Evolutionary conservation across 2,113 vertebrate species (phyloP).

Genomic region (Psittacula cyanocephala): DNA sequence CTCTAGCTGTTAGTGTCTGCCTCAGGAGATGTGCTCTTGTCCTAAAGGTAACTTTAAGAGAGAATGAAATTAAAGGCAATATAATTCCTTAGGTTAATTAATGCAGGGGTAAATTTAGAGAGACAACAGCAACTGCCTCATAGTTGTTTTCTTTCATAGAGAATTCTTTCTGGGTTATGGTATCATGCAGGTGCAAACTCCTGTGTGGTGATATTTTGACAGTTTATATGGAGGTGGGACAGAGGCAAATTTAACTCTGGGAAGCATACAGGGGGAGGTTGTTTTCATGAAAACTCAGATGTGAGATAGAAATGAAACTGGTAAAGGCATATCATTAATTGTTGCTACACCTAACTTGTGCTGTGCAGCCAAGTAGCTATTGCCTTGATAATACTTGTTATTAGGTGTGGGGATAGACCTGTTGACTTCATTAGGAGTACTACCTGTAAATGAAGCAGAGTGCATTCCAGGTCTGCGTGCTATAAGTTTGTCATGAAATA

Average conservation of each 20-base stretch:
- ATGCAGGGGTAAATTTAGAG: background rate
- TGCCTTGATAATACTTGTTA: background rate
- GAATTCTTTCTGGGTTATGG: background rate
- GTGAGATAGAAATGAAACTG: background rate
- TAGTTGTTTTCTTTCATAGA: background rate
- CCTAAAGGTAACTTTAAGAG: background rate
- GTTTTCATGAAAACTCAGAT: background rate
- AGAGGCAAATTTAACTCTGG: background rate
- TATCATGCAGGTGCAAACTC: background rate
- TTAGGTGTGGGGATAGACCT: background rate
- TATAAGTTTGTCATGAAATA: background rate
- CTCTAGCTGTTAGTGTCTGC: background rate
- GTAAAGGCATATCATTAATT: background rate
- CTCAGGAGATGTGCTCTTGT: background rate
- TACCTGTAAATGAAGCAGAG: background rate
- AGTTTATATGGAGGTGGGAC: background rate
- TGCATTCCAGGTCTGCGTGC: rapidly evolving
- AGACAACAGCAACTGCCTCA: background rate
- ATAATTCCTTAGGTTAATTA: background rate
- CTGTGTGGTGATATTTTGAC: background rate
- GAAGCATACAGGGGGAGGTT: background rate
- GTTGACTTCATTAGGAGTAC: background rate
- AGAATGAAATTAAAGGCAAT: background rate
- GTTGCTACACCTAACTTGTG: background rate
- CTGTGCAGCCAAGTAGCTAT: background rate